A percentile compares a stretch with the other conserved stretches of the same genome.
Evolutionary conservation across 2,888 invertebrate genomes (phyloP).

Genomic region (Eumacrocentrus americanus): DNA sequence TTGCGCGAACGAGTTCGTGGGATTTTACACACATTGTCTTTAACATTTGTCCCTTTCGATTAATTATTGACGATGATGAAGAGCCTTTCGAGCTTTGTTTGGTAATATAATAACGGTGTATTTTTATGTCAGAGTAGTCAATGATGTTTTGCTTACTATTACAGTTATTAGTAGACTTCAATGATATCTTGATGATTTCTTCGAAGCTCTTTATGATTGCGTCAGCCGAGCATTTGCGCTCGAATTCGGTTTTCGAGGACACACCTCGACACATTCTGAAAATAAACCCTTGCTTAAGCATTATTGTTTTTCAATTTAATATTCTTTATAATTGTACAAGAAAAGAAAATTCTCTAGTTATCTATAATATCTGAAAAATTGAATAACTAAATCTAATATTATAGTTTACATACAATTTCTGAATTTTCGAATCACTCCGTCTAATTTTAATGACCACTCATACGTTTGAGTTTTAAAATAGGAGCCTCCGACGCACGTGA

Average conservation of each 20-base stretch:
- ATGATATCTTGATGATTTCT: neutral
- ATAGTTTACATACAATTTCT: neutral
- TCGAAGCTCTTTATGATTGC: no score
- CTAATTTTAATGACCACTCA: constrained; percentile 10
- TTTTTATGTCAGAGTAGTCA: no score
- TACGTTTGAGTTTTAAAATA: constrained; percentile 18
- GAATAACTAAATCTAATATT: no score
- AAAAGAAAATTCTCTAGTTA: no score
- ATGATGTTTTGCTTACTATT: no score
- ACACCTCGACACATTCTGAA: constrained; percentile 6
- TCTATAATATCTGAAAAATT: no score
- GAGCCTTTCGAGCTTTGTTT: no score
- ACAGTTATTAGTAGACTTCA: no score
- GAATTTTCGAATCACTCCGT: neutral
- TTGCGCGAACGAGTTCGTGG: neutral
- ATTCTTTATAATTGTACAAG: no score
- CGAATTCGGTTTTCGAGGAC: neutral
- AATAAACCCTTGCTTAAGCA: constrained; percentile 5
- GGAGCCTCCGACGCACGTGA: constrained; percentile 22
- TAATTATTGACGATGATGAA: neutral
- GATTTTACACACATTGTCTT: neutral
- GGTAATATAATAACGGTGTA: no score
- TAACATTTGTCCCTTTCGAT: no score
- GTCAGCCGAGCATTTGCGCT: neutral
- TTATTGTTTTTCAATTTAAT: neutral